phyloP scores from a whole-genome alignment of 2,888 invertebrate species.

The Itoplectis maculator region DNA sequence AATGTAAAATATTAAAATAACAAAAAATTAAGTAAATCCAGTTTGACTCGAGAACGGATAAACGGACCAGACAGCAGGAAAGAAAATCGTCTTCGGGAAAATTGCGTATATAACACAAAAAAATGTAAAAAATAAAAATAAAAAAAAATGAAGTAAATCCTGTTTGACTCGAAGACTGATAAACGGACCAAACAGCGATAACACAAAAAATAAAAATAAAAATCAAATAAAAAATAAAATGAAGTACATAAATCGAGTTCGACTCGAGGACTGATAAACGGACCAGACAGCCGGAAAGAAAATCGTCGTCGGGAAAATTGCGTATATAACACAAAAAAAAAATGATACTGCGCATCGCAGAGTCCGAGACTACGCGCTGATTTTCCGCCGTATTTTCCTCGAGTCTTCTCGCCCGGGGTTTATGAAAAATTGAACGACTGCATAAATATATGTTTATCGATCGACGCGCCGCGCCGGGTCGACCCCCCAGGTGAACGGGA shows the following conservation, averaged over 20 bases:
- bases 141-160: no score
- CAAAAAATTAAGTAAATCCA: no score
- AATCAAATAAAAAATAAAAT: no score
- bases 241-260: not conserved
- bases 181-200: no score
- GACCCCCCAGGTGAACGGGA: not conserved
- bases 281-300: not conserved
- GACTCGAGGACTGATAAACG: not conserved
- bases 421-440: slow-evolving; percentile 49
- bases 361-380: slow-evolving; percentile 22
- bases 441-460: slow-evolving; percentile 51
- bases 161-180: no score
- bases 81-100: not conserved
- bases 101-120: not conserved
- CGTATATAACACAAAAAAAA: not conserved
- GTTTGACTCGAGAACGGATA: not conserved
- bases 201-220: no score
- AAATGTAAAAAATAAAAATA: no score
- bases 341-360: slow-evolving; percentile 22
- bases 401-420: slow-evolving; percentile 26
- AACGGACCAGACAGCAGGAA: not conserved
- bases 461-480: slow-evolving; percentile 6
- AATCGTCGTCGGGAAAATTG: not conserved
- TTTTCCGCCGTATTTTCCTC: not conserved
- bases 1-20: no score